phyloP scores from a whole-genome alignment of 1,140 invertebrate genomes.

The Heliconius hewitsoni region DNA sequence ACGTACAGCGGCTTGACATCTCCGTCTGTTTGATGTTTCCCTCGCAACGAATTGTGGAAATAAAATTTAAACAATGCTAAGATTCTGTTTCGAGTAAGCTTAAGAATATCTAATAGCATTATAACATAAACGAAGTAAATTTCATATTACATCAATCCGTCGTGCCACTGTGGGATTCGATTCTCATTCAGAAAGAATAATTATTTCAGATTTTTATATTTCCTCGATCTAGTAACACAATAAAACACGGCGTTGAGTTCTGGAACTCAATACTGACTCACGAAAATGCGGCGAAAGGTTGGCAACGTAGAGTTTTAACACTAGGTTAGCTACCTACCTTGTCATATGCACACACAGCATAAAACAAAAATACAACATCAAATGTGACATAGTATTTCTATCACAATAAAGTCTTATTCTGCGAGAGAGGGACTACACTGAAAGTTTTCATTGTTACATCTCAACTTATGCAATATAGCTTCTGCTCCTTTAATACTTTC shows the following conservation, averaged over 20 bases:
- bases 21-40: slow-evolving; percentile 37
- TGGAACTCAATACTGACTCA: too few relatives aligned
- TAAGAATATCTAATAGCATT: slow-evolving; percentile 25
- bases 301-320: too few relatives aligned
- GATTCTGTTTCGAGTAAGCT: slow-evolving; percentile 24
- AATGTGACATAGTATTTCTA: slow-evolving; percentile 47
- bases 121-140: slow-evolving; percentile 30
- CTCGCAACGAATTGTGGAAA: slow-evolving; percentile 26
- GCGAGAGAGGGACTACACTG: slow-evolving; percentile 68
- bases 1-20: slow-evolving; percentile 35
- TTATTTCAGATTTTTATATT: too few relatives aligned
- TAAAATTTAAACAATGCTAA: slow-evolving; percentile 32
- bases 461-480: slow-evolving; percentile 80
- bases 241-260: too few relatives aligned
- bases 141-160: slow-evolving; percentile 10
- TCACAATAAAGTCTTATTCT: slow-evolving; percentile 62
- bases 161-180: too few relatives aligned
- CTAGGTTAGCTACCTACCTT: too few relatives aligned
- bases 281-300: too few relatives aligned
- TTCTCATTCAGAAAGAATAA: too few relatives aligned
- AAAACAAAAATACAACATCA: not conserved
- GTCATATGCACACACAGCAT: too few relatives aligned
- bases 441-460: slow-evolving; percentile 79
- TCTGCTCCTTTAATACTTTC: slow-evolving; percentile 79
- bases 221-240: too few relatives aligned